Evolutionary conservation across 2,113 vertebrate genomes (phyloP), one percentile per base, ranked within the genome.

Genomic region (Sebastes fasciatus): DNA sequence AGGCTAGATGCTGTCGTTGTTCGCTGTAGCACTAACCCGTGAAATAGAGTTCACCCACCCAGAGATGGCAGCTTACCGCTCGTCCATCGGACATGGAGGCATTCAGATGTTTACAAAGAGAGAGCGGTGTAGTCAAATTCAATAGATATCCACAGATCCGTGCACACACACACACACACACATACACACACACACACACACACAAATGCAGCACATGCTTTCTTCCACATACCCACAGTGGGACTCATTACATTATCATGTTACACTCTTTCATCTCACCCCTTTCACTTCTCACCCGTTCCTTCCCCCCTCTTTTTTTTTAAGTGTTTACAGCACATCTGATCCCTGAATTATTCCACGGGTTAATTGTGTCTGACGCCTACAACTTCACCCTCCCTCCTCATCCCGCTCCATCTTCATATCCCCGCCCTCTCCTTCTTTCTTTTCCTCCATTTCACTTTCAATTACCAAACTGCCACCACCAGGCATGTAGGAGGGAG

Each of bases 21-120:
- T 86, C 79, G 82, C 74, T 86, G 83, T 72, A 61, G 79, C 89
- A 77, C 88, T 94, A 93, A 93, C 92, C 89, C 88, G 77, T 91
- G 92, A 94, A 95, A 93, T 89, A 89, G 94, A 94, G 91, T 92
- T 94, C 86, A 87, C 85, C 74, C 58, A 89, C n/a, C 2, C 65
- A 86, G 88, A 84, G 80, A 93, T 89, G 83, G 82, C 82, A 80
- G 84, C 82, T 72, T 71, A 71, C 57, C 52, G 52, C 89, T 80
- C 68, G 78, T 87, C 84, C 66, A 67, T 82, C 51, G 61, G 64
- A 82, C 85, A 83, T 79, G 34, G 64, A 86, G 85, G 34, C 78
- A 80, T 82, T 87, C 78, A 82, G 55, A 84, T 89, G 80, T 82
- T 82, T 86, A 82, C 83, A 80, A 60, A 89, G 61, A 85, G 80